These are phyloP conservation scores for Selene dorsalis DNA, from an alignment of 2,797 vertebrate species.

Conservation along the genomic window DNA sequence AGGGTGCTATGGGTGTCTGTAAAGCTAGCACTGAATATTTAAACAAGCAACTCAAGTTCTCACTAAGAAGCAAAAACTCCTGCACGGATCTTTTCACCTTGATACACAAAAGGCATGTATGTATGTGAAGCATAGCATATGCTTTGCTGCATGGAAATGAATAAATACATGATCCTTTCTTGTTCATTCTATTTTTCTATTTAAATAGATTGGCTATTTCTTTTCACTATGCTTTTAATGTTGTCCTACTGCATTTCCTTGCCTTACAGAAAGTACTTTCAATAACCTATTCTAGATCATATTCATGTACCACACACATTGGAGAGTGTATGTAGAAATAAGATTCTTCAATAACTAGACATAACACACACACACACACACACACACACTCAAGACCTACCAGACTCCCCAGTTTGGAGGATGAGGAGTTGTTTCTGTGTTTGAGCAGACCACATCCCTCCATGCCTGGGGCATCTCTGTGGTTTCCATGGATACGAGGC, in stretches of 20 bases:
- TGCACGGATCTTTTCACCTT: neutral
- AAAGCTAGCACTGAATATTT: neutral
- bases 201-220: too few relatives aligned
- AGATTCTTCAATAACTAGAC: too few relatives aligned
- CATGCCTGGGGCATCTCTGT: constrained; percentile 86
- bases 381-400: constrained; percentile 79
- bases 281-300: too few relatives aligned
- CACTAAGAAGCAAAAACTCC: neutral
- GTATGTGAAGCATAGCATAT: neutral
- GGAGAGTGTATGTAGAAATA: too few relatives aligned
- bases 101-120: neutral
- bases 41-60: neutral
- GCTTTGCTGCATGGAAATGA: too few relatives aligned
- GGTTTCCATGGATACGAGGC: constrained; percentile 90
- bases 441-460: constrained; percentile 88
- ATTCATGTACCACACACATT: too few relatives aligned
- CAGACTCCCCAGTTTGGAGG: constrained; percentile 98
- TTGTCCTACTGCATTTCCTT: too few relatives aligned
- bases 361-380: too few relatives aligned
- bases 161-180: too few relatives aligned
- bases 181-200: too few relatives aligned
- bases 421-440: constrained; percentile 92
- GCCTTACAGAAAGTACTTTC: too few relatives aligned
- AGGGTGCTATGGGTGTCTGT: neutral
- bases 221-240: too few relatives aligned